These are phyloP conservation scores for Cremastinae sp. DNA, from an alignment of 2,888 invertebrate species.

Conservation along the genomic window DNA sequence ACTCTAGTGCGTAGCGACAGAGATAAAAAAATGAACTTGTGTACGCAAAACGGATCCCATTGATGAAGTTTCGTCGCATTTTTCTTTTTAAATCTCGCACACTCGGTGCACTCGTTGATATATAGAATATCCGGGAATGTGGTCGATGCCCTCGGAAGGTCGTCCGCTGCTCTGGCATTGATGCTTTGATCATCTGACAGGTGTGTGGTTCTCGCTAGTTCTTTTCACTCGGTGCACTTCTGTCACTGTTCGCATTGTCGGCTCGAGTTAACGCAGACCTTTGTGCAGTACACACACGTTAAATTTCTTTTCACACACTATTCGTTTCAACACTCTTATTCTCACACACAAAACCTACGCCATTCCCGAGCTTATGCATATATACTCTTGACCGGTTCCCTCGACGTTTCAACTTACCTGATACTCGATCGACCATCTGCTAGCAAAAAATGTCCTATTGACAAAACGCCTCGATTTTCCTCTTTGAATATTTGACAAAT, in stretches of 20 bases:
- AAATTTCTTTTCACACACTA: constrained; percentile 4
- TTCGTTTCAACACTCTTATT: neutral
- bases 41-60: neutral
- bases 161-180: constrained; percentile 68
- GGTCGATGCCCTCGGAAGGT: constrained; percentile 71
- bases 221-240: constrained; percentile 1
- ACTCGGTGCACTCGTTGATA: constrained; percentile 16
- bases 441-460: no score
- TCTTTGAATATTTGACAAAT: no score
- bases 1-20: neutral
- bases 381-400: no score
- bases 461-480: no score
- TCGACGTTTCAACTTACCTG: no score
- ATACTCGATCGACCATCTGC: no score
- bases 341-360: no score
- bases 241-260: no score
- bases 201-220: neutral
- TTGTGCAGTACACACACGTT: neutral
- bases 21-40: no score
- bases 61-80: neutral
- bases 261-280: no score
- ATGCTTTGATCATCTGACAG: constrained; percentile 61
- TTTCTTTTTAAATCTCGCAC: neutral
- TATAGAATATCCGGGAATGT: constrained; percentile 37
- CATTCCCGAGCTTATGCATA: no score